phyloP scores from a whole-genome alignment of 2,113 vertebrate genomes.

The Syngnathus typhle region DNA sequence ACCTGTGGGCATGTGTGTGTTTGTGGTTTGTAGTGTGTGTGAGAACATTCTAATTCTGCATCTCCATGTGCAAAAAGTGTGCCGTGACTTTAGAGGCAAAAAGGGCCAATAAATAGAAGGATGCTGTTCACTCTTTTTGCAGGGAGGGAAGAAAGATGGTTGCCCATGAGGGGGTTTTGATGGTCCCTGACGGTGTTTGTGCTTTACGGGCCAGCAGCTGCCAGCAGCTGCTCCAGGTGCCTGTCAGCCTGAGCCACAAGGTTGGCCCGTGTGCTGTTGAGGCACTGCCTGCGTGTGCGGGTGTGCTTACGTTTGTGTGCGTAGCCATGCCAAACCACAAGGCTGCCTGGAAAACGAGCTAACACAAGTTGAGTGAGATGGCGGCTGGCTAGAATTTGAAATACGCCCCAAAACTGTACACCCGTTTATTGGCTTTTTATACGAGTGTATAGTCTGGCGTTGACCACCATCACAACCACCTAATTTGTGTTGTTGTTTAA shows the following conservation, averaged over 20 bases:
- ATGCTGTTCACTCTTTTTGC: conserved; percentile 62
- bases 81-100: conserved; percentile 32
- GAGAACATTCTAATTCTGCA: conserved; percentile 32
- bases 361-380: conserved; percentile 24
- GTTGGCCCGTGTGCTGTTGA: conserved; percentile 42
- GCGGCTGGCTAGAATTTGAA: conserved; percentile 33
- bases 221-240: conserved; percentile 67
- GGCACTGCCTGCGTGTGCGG: conserved; percentile 38
- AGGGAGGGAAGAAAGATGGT: conserved; percentile 59
- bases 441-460: conserved; percentile 20
- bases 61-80: conserved; percentile 18
- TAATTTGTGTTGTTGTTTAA: conserved; percentile 49
- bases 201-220: conserved; percentile 62
- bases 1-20: conserved; percentile 41
- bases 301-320: conserved; percentile 40
- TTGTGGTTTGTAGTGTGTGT: conserved; percentile 34
- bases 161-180: conserved; percentile 56
- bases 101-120: conserved; percentile 52
- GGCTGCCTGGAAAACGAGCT: conserved; percentile 31
- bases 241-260: conserved; percentile 12
- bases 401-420: not conserved
- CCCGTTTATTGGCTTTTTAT: conserved; percentile 20
- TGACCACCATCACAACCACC: conserved; percentile 40
- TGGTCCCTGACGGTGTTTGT: conserved; percentile 46
- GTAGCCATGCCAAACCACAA: conserved; percentile 34